Conservation (phyloP, 2,113 vertebrate genomes). For the Callionymus lyra region DNA sequence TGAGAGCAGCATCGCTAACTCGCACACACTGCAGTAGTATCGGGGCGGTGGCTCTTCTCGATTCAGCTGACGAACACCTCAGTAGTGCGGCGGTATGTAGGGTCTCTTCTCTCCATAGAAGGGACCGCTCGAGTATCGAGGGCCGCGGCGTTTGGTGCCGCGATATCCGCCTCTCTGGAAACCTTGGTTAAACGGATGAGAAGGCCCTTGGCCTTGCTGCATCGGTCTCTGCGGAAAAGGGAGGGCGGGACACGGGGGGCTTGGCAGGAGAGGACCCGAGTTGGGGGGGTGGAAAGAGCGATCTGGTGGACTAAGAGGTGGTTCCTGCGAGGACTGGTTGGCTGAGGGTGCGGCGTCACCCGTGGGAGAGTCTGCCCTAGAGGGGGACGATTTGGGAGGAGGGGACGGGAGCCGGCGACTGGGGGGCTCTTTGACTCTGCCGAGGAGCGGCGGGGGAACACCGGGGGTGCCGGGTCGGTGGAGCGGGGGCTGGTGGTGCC, state of each 20-base stretch:
- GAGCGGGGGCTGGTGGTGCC: conserved; percentile 63
- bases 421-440: conserved; percentile 67
- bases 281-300: conserved; percentile 34
- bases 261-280: conserved; percentile 55
- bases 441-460: conserved; percentile 60
- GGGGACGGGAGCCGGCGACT: conserved; percentile 42
- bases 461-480: conserved; percentile 58
- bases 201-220: conserved; percentile 45
- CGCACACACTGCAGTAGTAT: conserved; percentile 27
- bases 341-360: conserved; percentile 30
- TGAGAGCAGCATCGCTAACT: conserved; percentile 61
- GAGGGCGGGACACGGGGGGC: conserved; percentile 64
- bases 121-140: conserved; percentile 69
- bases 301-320: conserved; percentile 38
- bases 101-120: conserved; percentile 86
- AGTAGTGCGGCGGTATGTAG: conserved; percentile 89
- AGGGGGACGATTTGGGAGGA: conserved; percentile 45
- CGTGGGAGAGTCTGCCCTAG: conserved; percentile 53
- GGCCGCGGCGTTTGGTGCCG: conserved; percentile 75
- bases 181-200: conserved; percentile 71
- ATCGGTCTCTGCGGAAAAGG: conserved; percentile 68
- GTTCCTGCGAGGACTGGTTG: conserved; percentile 28
- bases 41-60: conserved; percentile 33
- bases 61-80: conserved; percentile 49
- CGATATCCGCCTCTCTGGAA: conserved; percentile 62